A percentile compares a stretch with the other conserved stretches of the same genome.
These are phyloP conservation scores for Peromyscus aztecus DNA, from an alignment of 2,797 vertebrate genomes.

Conservation along the genomic window DNA sequence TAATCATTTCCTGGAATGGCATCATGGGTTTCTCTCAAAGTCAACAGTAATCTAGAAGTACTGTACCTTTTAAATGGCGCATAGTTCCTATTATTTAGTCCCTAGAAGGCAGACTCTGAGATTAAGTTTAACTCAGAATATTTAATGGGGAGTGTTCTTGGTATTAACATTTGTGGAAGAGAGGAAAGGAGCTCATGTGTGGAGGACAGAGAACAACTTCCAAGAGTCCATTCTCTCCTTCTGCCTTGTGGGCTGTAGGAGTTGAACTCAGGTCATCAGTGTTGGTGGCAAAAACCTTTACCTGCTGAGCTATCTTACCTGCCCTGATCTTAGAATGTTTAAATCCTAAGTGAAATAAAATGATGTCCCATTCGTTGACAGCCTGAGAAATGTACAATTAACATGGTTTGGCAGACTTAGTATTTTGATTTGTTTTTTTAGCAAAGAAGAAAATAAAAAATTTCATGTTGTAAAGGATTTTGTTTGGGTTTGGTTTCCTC, in stretches of 20 bases:
- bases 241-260: neutral
- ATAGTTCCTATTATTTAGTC: neutral
- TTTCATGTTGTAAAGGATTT: conserved; percentile 60
- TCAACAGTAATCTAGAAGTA: neutral
- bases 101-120: conserved; percentile 14
- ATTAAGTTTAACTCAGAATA: conserved; percentile 41
- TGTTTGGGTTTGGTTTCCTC: conserved; percentile 37
- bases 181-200: neutral
- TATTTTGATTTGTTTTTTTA: conserved; percentile 34
- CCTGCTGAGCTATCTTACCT: neutral
- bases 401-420: conserved; percentile 11
- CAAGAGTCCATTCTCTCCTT: neutral
- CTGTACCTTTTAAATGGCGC: neutral
- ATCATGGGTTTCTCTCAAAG: conserved; percentile 12
- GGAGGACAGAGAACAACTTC: neutral
- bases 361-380: neutral
- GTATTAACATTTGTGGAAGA: neutral
- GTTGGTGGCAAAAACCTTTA: neutral
- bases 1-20: conserved; percentile 23
- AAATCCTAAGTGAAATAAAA: conserved; percentile 40
- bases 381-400: conserved; percentile 1
- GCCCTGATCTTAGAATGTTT: neutral
- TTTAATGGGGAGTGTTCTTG: neutral
- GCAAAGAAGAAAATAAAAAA: conserved; percentile 28
- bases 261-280: neutral